Conservation (phyloP, 2,113 vertebrate genomes). For the Anguilla japonica region DNA sequence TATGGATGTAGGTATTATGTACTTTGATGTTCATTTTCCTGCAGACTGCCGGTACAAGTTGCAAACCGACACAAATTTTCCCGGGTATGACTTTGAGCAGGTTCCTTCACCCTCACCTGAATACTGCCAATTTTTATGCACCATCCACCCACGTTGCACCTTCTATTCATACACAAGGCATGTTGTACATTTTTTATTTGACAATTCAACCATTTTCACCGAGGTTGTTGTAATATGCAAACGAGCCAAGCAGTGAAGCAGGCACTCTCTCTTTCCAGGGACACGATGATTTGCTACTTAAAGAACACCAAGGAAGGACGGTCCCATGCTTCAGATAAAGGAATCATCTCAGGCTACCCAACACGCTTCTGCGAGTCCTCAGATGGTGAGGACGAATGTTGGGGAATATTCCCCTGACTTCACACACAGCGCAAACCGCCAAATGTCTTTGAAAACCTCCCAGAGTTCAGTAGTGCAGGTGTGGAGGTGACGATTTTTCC, state of each 20-base stretch:
- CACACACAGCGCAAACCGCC: not conserved
- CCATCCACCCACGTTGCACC: constrained; percentile 48
- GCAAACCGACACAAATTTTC: constrained; percentile 40
- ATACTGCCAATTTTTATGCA: constrained; percentile 56
- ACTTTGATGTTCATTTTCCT: not conserved
- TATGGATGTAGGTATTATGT: too few relatives aligned
- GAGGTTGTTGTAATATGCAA: too few relatives aligned
- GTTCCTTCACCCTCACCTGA: constrained; percentile 43
- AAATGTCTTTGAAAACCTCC: constrained; percentile 26
- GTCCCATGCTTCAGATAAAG: rapidly evolving
- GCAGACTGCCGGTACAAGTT: constrained; percentile 45
- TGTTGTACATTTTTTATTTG: not conserved
- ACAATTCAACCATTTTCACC: not conserved
- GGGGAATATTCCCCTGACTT: not conserved
- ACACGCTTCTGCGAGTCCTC: constrained; percentile 43
- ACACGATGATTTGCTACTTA: constrained; percentile 34
- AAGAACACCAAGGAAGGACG: constrained; percentile 42
- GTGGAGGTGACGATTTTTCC: not conserved
- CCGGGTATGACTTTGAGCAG: rapidly evolving
- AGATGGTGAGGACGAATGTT: not conserved
- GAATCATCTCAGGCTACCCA: constrained; percentile 50
- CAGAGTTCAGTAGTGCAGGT: not conserved
- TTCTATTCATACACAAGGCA: constrained; percentile 47
- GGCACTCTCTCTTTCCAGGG: not conserved
- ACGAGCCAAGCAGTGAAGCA: too few relatives aligned